phyloP scores from a whole-genome alignment of 2,888 invertebrate genomes.

The Cotesia congregata region DNA sequence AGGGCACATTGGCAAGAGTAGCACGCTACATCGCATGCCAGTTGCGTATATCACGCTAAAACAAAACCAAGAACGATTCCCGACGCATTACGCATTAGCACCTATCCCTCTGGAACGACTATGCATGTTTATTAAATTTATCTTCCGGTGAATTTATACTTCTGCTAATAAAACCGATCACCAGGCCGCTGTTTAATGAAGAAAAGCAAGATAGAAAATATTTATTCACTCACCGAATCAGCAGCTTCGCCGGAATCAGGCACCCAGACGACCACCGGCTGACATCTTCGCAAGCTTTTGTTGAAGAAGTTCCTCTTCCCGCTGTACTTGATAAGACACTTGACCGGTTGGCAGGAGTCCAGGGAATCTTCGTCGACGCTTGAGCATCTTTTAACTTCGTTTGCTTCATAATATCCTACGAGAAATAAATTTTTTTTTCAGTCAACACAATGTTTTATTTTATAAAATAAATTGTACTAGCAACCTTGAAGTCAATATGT shows the following conservation, averaged over 20 bases:
- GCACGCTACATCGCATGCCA: slow-evolving; percentile 53
- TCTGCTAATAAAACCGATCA: neutral
- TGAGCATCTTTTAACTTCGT: slow-evolving; percentile 46
- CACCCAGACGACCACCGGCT: slow-evolving; percentile 66
- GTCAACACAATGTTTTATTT: neutral
- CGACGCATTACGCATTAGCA: slow-evolving; percentile 44
- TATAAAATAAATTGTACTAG: neutral
- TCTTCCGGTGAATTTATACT: slow-evolving; percentile 34
- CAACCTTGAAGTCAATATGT: no score
- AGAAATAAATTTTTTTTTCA: no score
- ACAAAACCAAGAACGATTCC: slow-evolving; percentile 32
- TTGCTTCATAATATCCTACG: slow-evolving; percentile 47
- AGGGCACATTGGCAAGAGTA: slow-evolving; percentile 43
- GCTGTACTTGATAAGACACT: slow-evolving; percentile 74
- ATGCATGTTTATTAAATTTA: slow-evolving; percentile 33
- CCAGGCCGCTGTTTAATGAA: no score
- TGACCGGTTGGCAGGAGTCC: slow-evolving; percentile 71
- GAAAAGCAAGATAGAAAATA: neutral
- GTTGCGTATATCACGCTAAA: slow-evolving; percentile 44
- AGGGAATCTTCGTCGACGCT: slow-evolving; percentile 71
- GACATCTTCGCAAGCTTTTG: slow-evolving; percentile 54
- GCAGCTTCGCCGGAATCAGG: slow-evolving; percentile 60
- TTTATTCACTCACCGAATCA: slow-evolving; percentile 59
- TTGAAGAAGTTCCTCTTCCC: slow-evolving; percentile 73
- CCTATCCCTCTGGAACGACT: slow-evolving; percentile 40